Conservation (phyloP, 2,888 invertebrate species). For the Tetramorium bicarinatum region DNA sequence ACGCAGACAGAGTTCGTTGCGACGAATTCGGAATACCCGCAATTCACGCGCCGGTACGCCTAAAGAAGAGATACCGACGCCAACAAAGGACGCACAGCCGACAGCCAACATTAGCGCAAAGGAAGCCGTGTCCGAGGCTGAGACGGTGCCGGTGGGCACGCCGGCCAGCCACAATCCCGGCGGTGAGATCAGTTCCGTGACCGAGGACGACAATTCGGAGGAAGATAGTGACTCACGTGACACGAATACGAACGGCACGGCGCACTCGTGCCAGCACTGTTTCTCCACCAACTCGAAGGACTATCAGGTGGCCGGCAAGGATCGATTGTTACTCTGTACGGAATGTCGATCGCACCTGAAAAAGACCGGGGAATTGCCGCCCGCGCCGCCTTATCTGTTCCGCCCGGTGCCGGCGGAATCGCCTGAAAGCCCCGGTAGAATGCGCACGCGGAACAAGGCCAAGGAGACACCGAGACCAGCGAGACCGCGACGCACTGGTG, state of each 20-base stretch:
- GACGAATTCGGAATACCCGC: constrained; percentile 95
- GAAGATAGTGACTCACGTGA: constrained; percentile 98
- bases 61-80: constrained; percentile 91
- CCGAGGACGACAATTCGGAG: constrained; percentile 97
- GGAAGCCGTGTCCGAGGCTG: constrained; percentile 85
- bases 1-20: constrained; percentile 94
- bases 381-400: constrained; percentile 88
- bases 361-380: constrained; percentile 92
- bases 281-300: constrained; percentile 89
- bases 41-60: constrained; percentile 94
- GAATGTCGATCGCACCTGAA: constrained; percentile 92
- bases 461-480: constrained; percentile 89
- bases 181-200: constrained; percentile 91
- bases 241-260: constrained; percentile 87
- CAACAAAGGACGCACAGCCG: constrained; percentile 82
- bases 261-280: constrained; percentile 91
- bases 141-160: constrained; percentile 82
- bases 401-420: constrained; percentile 88
- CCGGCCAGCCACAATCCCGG: constrained; percentile 83
- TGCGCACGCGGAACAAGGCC: constrained; percentile 94
- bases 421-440: constrained; percentile 94
- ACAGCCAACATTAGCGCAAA: constrained; percentile 76
- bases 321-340: constrained; percentile 90
- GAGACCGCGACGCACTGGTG: constrained; percentile 88
- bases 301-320: constrained; percentile 89